These are phyloP conservation scores for Phymatocera aterrima DNA, from an alignment of 2,888 invertebrate genomes.

Conservation along the genomic window DNA sequence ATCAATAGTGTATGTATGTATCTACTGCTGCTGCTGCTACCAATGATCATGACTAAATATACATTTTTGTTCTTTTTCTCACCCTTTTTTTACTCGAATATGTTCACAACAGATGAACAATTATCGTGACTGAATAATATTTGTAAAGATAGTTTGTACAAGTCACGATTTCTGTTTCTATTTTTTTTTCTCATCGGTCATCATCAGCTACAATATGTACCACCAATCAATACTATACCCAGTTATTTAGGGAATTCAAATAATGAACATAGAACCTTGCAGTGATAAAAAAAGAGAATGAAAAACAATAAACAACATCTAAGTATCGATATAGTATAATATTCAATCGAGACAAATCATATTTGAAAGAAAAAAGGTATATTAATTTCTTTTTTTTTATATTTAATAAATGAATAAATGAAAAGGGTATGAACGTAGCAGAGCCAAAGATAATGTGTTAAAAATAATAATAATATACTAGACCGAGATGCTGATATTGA, in stretches of 20 bases:
- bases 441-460: slow-evolving; percentile 28
- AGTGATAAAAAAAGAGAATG: not conserved
- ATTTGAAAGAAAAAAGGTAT: no score
- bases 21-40: no score
- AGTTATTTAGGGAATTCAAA: not conserved
- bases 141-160: slow-evolving; percentile 20
- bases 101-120: not conserved
- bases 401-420: not conserved
- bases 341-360: slow-evolving; percentile 14
- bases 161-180: slow-evolving; percentile 18
- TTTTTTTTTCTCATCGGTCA: slow-evolving; percentile 4
- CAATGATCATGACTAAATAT: no score
- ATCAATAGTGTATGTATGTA: no score
- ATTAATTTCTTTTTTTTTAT: slow-evolving; percentile 3
- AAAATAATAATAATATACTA: not conserved
- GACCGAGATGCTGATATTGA: not conserved
- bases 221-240: no score
- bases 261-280: no score
- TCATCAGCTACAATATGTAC: not conserved
- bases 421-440: not conserved
- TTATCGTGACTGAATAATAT: not conserved
- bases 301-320: not conserved
- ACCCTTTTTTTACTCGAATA: no score
- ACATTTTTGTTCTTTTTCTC: no score
- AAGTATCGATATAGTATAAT: not conserved